Percentiles rank a stretch among this genome's conserved stretches.
Evolutionary conservation across 2,113 vertebrate genomes (phyloP).

Genomic region (Tetrax tetrax): DNA sequence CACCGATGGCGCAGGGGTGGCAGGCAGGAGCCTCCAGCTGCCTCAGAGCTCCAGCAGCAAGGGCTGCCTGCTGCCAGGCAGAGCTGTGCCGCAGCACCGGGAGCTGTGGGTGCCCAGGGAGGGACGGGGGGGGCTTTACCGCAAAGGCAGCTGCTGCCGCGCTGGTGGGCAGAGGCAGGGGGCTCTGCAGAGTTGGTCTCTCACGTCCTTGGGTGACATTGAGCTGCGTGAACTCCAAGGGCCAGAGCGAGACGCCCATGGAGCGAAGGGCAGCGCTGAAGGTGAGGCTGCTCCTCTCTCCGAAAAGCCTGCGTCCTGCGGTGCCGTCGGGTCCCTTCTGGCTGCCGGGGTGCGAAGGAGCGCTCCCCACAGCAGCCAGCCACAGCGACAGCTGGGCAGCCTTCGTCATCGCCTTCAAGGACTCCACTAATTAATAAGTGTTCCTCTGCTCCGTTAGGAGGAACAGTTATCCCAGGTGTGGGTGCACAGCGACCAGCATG

Average conservation of each 20-base stretch:
- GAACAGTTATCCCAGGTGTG: neutral
- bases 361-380: neutral
- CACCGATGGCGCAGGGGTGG: neutral
- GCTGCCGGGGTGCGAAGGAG: accelerated
- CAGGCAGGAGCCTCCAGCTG: neutral
- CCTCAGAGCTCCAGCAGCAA: neutral
- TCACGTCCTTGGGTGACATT: neutral
- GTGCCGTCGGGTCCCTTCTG: neutral
- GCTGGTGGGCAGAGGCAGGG: neutral
- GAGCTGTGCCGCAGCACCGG: neutral
- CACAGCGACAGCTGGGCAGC: neutral
- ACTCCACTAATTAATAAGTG: neutral
- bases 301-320: accelerated
- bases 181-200: neutral
- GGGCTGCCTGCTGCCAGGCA: neutral
- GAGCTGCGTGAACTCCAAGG: neutral
- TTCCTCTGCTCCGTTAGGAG: neutral
- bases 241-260: neutral
- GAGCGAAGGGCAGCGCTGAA: neutral
- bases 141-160: neutral
- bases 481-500: accelerated
- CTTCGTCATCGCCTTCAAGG: neutral
- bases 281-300: neutral
- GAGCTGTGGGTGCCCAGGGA: accelerated
- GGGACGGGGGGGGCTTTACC: no score